Base-by-base conservation (phyloP, 2,797 vertebrate genomes). In the Poecilia wingei region DNA sequence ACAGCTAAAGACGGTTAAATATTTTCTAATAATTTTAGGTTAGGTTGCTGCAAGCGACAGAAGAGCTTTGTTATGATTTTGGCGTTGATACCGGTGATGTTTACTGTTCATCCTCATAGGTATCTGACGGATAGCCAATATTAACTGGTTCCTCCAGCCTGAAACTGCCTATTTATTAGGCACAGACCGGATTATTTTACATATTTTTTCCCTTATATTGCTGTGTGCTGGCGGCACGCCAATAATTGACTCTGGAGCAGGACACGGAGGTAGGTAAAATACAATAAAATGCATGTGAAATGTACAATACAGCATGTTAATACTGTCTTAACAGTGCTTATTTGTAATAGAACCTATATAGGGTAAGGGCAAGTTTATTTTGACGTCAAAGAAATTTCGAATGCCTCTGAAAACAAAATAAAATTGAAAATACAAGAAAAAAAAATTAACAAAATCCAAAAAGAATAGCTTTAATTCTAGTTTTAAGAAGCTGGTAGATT, bases 171-270 rank as follows among this genome's bases (percentile, higher is more conserved):
- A 39, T 76, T 85, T 80, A 86, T 83, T 71, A 75, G 91, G 88
- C 92, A 89, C 83, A 41, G 81, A 68, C 75, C 25, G 61, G 28
- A 77, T 53, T 39, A 77, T 1, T 41, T 20, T 39, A 49, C 51
- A 9, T 36, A 69, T 49, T 39, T 28, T 31, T 78, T 78, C 75
- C 83, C 82, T 79, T 53, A 1, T 74, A 82, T 80, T 57, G 36
- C 84, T 59, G 88, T 80, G 87, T 73, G 86, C 90, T 88, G 89
- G 88, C 93, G 83, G 68, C 84, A 72, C 90, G 92, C 93, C 94
- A 92, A 87, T 74, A 83, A 76, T 91, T 88, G 70, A 95, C 93
- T 93, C 94, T 95, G 95, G 95, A 96, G 95, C 95, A 93, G 90
- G 94, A 96, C 87, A 90, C 93, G 89, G 95, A 96, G 94, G 95